Base-by-base conservation (phyloP, 2,797 vertebrate species). In the Prunella strophiata region DNA sequence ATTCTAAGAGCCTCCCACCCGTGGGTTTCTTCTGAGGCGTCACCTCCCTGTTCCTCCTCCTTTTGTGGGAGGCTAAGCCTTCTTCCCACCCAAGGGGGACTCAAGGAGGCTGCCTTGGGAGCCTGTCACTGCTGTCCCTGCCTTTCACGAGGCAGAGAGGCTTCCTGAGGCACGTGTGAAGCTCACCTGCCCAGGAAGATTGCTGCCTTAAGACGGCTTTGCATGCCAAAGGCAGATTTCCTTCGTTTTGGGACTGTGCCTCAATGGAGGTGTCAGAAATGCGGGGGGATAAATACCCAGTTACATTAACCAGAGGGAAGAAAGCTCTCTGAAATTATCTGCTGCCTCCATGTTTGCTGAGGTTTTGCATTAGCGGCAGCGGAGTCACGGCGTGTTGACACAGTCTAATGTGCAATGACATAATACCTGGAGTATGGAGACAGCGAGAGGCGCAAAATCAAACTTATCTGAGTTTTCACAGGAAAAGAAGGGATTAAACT, bases 391-490 rank as follows among this genome's bases (percentile, higher is more conserved):
- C 91, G 89, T 94, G 92, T 96, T 94, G 91, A 96, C 93, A 94
- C 62, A 92, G 90, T 84, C 87, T 97, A 96, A 96, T 97, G 78
- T 88, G 85, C 58, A 89, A 16, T 97, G 91, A 96, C 95, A 93
- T 96, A 91, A 96, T 95, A 95, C 76, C 93, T 96, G 90, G 84
- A 95, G 95, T 95, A 95, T 63, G 65, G 85, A 97, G 85, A 94
- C 81, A 96, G 87, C 50, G 5, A 94, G 74, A 94, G 81, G 92
- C 86, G 4, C 90, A 94, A 96, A 96, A 96, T 96, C 88, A 94
- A 94, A 97, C 89, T 95, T 93, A 94, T 93, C 94, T 97, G 86
- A 97, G 92, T 94, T 97, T 97, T 97, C 83, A 66, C 70, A 91
- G 93, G 74, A 94, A 96, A 96, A 96, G 81, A 96, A 95, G 91